Evolutionary conservation across 2,113 vertebrate species (phyloP), one percentile per base, ranked within the genome.

Genomic region (Mastomys natalensis): DNA sequence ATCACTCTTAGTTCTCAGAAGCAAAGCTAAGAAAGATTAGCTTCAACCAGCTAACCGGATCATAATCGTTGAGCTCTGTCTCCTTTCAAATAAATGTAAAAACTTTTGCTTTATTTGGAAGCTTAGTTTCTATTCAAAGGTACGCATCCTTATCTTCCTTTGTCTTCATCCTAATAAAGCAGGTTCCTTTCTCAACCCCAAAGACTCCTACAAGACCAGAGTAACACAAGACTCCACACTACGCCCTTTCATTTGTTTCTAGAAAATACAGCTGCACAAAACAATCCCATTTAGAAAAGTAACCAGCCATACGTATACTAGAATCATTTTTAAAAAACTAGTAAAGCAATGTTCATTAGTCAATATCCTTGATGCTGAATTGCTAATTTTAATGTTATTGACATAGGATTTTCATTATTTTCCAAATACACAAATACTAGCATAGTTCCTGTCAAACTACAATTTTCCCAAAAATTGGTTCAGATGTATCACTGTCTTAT

Each of bases 11-110:
- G 95, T 92, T 98, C 90, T 72, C 73, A 92, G 84, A 97, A 97
- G 97, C 95, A 90, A 98, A 94, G 97, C 97, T 97, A 78, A 94
- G 91, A 97, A 98, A 94, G 92, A 98, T 91, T 80, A 98, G 96
- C 97, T 95, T 97, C 96, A 98, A 97, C 96, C 98, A 98, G 95
- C 95, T 98, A 98, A 98, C 95, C 96, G 92, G 96, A 98, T 98
- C 98, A 97, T 87, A 88, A 95, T n/a, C 73, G 72, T 94, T 96
- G 90, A 73, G 95, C 89, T 90, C 78, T 40, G 89, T 45, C 97
- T 93, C 40, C 82, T 97, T 92, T n/a, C 9, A 66, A 96, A 95
- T 93, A 96, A 95, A 95, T 92, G 95, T 92, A 29, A 91, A 97
- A 97, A 97, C 77, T 97, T 97, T 97, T 40, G 90, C 77, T 89